Conservation (phyloP, 2,888 invertebrate species). For the Dolichomitus sp. region DNA sequence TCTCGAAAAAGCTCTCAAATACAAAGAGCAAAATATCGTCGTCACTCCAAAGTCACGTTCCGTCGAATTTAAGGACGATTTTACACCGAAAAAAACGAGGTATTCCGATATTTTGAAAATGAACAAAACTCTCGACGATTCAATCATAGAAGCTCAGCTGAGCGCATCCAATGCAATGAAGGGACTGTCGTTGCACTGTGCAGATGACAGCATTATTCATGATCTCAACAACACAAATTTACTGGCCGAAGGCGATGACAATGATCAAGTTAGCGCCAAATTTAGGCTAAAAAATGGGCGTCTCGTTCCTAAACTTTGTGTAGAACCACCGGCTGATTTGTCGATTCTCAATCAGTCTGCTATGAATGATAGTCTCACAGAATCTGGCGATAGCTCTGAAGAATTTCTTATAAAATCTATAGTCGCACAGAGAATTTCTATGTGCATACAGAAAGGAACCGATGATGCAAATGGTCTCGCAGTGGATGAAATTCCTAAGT, state of each 20-base stretch:
- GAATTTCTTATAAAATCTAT: conserved; percentile 59
- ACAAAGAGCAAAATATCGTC: conserved; percentile 13
- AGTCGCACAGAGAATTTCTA: conserved; percentile 53
- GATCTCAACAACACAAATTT: conserved; percentile 63
- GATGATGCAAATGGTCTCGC: conserved; percentile 31
- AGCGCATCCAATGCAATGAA: conserved; percentile 3
- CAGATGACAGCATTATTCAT: conserved; percentile 38
- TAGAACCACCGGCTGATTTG: conserved; percentile 31
- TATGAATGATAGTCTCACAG: conserved; percentile 78
- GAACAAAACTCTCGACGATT: conserved; percentile 77
- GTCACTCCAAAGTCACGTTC: conserved; percentile 23
- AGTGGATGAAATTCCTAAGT: conserved; percentile 13
- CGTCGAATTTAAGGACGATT: conserved; percentile 71
- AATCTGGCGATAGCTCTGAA: conserved; percentile 57
- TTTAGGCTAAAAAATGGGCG: background rate
- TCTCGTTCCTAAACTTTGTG: background rate
- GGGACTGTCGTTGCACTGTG: background rate
- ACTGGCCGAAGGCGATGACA: conserved; percentile 43
- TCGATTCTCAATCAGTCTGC: conserved; percentile 80
- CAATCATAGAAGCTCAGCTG: conserved; percentile 47
- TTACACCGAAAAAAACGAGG: conserved; percentile 62
- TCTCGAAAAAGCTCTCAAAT: conserved; percentile 74
- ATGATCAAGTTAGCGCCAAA: conserved; percentile 5
- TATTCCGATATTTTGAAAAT: conserved; percentile 72
- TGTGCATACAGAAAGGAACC: conserved; percentile 50